phyloP scores from a whole-genome alignment of 2,888 invertebrate genomes.

The Metallyticus violacea region DNA sequence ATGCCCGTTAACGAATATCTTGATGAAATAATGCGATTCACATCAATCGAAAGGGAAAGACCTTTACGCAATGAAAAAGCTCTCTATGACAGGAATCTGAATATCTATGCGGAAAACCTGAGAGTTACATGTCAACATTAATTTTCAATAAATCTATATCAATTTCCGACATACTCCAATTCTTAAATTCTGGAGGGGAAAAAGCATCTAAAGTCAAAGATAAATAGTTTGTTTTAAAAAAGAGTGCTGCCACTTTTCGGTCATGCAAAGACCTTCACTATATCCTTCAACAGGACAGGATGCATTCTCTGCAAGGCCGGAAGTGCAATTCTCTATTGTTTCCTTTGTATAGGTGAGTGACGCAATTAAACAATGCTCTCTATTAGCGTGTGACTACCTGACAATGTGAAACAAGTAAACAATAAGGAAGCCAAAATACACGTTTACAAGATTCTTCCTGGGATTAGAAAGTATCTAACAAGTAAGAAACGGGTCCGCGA shows the following conservation, averaged over 20 bases:
- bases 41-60: too few relatives aligned
- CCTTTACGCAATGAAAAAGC: too few relatives aligned
- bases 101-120: too few relatives aligned
- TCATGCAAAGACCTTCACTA: neutral
- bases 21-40: too few relatives aligned
- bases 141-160: too few relatives aligned
- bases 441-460: neutral
- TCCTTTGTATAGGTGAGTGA: neutral
- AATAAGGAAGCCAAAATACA: neutral
- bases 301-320: neutral
- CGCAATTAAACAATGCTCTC: neutral
- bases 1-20: too few relatives aligned
- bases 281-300: neutral
- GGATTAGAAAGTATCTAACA: neutral
- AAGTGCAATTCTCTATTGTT: neutral
- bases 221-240: neutral
- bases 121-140: too few relatives aligned
- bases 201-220: too few relatives aligned
- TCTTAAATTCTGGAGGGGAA: too few relatives aligned
- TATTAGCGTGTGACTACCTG: neutral
- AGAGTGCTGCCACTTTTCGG: neutral
- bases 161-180: too few relatives aligned
- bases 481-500: neutral
- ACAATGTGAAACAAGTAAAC: neutral
- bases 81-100: too few relatives aligned